Percentiles rank a stretch among this genome's conserved stretches.
phyloP scores from a whole-genome alignment of 2,888 invertebrate genomes.

The Palloptera scutellata region DNA sequence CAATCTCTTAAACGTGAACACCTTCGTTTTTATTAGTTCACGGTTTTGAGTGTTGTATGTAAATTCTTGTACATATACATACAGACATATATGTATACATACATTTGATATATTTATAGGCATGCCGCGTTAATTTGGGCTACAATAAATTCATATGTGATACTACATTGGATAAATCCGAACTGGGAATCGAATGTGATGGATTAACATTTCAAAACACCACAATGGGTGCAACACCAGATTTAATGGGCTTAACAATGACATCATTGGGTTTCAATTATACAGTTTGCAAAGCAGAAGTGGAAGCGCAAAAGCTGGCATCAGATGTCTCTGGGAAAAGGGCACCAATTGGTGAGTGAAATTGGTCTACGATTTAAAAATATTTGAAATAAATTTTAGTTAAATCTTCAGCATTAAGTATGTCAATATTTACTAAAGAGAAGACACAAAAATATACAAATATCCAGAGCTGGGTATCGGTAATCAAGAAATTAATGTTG shows the following conservation, averaged over 20 bases:
- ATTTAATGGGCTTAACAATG: slow-evolving; percentile 41
- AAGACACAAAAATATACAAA: too few relatives aligned
- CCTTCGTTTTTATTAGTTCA: background rate
- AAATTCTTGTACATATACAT: too few relatives aligned
- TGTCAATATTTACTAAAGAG: too few relatives aligned
- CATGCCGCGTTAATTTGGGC: slow-evolving; percentile 61
- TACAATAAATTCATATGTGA: slow-evolving; percentile 55
- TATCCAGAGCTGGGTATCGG: too few relatives aligned
- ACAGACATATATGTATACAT: too few relatives aligned
- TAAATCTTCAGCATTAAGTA: too few relatives aligned
- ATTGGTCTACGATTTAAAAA: background rate
- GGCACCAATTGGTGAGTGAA: slow-evolving; percentile 59
- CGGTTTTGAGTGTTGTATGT: too few relatives aligned
- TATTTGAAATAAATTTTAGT: too few relatives aligned
- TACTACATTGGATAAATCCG: slow-evolving; percentile 59
- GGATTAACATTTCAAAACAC: slow-evolving; percentile 50
- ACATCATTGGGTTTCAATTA: slow-evolving; percentile 52
- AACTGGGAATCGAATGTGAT: slow-evolving; percentile 57
- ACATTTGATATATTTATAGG: slow-evolving; percentile 42
- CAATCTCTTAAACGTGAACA: background rate
- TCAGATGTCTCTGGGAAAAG: slow-evolving; percentile 60
- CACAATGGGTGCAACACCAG: slow-evolving; percentile 46
- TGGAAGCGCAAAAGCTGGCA: slow-evolving; percentile 59
- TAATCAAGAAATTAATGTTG: too few relatives aligned
- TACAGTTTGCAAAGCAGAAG: slow-evolving; percentile 62